A percentile compares a stretch with the other conserved stretches of the same genome.
These are phyloP conservation scores for Drosophila grimshawi DNA, from an alignment of 1,140 invertebrate species.

Conservation along the genomic window DNA sequence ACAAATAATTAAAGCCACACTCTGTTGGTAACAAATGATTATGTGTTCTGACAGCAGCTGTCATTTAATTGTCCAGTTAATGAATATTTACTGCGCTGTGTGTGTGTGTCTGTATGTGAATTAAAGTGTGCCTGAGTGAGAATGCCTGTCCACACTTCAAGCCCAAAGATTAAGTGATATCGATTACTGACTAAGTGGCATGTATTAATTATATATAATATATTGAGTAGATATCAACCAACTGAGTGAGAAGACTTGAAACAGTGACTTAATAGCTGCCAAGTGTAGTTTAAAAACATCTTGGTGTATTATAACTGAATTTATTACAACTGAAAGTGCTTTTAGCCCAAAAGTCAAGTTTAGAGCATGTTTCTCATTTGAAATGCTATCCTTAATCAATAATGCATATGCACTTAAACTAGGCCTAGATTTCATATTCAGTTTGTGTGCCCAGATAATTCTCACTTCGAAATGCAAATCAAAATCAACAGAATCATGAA, in stretches of 20 bases:
- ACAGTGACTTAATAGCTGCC: background rate
- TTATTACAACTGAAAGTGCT: background rate
- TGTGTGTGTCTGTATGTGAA: background rate
- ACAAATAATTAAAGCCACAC: constrained; percentile 20
- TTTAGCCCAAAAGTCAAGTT: background rate
- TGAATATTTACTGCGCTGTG: constrained; percentile 44
- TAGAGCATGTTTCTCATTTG: background rate
- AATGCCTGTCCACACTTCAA: background rate
- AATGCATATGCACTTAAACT: background rate
- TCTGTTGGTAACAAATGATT: constrained; percentile 34
- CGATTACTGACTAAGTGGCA: background rate
- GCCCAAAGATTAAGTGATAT: background rate
- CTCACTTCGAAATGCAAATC: background rate
- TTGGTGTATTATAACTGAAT: background rate
- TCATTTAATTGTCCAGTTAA: constrained; percentile 51
- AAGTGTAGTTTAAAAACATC: background rate
- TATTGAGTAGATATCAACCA: background rate
- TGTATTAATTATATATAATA: background rate
- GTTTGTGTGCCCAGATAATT: background rate
- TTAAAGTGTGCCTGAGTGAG: background rate
- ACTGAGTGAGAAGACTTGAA: background rate
- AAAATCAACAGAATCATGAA: background rate
- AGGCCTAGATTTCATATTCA: background rate
- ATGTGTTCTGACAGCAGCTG: constrained; percentile 27
- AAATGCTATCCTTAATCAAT: background rate